A percentile compares a stretch with the other conserved stretches of the same genome.
phyloP scores from a whole-genome alignment of 2,888 invertebrate species.

The Chrysotoxum bicinctum region DNA sequence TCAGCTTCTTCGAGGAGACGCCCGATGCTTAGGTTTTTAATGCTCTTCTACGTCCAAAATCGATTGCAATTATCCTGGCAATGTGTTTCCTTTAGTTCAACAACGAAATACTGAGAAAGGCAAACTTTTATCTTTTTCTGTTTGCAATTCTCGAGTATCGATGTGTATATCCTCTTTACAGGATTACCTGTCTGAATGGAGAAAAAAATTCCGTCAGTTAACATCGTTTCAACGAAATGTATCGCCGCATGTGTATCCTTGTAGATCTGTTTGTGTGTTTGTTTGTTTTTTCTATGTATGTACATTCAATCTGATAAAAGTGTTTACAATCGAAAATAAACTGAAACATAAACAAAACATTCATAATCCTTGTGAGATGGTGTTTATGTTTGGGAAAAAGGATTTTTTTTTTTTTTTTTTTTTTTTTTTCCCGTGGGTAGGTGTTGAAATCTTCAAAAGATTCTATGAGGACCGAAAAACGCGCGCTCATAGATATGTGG shows the following conservation, averaged over 20 bases:
- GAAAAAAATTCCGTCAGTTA: constrained; percentile 31
- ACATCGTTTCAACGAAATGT: background rate
- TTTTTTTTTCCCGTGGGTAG: too few species aligned
- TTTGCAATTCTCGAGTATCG: constrained; percentile 41
- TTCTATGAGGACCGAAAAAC: too few species aligned
- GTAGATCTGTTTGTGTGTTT: background rate
- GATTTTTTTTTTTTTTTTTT: background rate
- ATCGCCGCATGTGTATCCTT: background rate
- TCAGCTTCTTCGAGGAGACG: background rate
- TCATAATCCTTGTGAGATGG: constrained; percentile 69
- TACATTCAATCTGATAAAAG: constrained; percentile 70
- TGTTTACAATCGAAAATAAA: constrained; percentile 70
- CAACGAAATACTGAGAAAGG: constrained; percentile 1
- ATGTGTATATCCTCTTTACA: constrained; percentile 53
- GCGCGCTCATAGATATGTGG: too few species aligned
- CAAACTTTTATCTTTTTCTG: constrained; percentile 43
- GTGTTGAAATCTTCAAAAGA: too few species aligned
- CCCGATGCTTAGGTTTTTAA: background rate
- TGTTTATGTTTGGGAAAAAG: constrained; percentile 36
- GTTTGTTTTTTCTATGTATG: constrained; percentile 5
- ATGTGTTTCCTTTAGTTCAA: constrained; percentile 10
- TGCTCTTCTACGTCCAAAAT: constrained; percentile 23
- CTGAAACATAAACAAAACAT: constrained; percentile 69
- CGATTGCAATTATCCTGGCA: constrained; percentile 54
- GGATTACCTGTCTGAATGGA: constrained; percentile 59